A percentile compares a stretch with the other conserved stretches of the same genome.
These are phyloP conservation scores for Athetis lepigone DNA, from an alignment of 2,888 invertebrate genomes.

Conservation along the genomic window DNA sequence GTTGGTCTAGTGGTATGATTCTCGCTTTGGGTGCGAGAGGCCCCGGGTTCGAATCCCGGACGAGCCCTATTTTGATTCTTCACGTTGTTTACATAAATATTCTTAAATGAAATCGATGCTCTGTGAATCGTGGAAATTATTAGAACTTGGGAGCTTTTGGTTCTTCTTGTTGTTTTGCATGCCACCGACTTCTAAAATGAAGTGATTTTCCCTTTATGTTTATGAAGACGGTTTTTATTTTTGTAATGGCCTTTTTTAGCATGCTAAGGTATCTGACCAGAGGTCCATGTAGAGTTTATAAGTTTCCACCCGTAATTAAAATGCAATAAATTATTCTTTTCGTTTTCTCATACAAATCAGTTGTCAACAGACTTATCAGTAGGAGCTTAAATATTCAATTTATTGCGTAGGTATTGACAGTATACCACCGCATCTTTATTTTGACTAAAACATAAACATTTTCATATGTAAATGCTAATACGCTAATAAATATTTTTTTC, in stretches of 20 bases:
- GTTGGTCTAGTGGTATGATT: slow-evolving; percentile 55
- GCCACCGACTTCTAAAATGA: no score
- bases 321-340: background rate
- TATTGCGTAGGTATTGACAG: slow-evolving; percentile 19
- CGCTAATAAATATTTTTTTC: slow-evolving; percentile 55
- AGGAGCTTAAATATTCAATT: slow-evolving; percentile 25
- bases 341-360: background rate
- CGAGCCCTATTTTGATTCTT: slow-evolving; percentile 37
- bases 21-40: slow-evolving; percentile 54
- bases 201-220: no score
- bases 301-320: background rate
- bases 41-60: slow-evolving; percentile 55
- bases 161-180: no score
- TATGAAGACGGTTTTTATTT: no score
- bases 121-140: no score
- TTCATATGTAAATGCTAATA: slow-evolving; percentile 56
- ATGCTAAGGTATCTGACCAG: no score
- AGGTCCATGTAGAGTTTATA: background rate
- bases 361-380: slow-evolving; percentile 20
- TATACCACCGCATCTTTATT: slow-evolving; percentile 34
- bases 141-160: no score
- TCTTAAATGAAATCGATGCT: no score
- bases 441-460: slow-evolving; percentile 49
- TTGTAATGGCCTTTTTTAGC: no score
- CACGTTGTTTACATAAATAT: background rate